Evolutionary conservation across 1,140 invertebrate genomes (phyloP).

Genomic region (Heliconius melpomene): DNA sequence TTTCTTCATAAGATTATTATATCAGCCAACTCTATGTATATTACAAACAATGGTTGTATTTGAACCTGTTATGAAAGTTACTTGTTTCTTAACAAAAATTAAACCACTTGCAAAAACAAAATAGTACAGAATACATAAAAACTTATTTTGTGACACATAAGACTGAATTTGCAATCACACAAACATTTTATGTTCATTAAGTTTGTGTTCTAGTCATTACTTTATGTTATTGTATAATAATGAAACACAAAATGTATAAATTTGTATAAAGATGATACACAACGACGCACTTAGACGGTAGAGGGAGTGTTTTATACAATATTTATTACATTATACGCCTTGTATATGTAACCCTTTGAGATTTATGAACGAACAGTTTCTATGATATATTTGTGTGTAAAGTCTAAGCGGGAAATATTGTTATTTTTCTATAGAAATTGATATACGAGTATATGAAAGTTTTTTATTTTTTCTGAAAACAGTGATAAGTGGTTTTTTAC

Average conservation of each 20-base stretch:
- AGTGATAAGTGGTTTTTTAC: no score
- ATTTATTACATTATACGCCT: conserved; percentile 33
- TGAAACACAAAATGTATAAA: conserved; percentile 37
- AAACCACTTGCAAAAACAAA: background rate
- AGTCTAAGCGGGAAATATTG: conserved; percentile 11
- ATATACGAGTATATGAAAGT: background rate
- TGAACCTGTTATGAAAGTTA: background rate
- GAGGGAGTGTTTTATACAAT: conserved; percentile 59
- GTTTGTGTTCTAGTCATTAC: conserved; percentile 19
- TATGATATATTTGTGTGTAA: conserved; percentile 1
- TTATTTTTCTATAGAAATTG: background rate
- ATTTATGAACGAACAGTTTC: conserved; percentile 13
- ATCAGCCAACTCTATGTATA: background rate
- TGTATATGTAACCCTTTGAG: conserved; percentile 18
- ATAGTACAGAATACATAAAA: background rate
- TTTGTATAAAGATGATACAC: conserved; percentile 56
- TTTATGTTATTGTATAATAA: conserved; percentile 17
- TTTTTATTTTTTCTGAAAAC: no score
- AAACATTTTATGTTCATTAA: conserved; percentile 4
- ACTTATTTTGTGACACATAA: conserved; percentile 40
- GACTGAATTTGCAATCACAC: conserved; percentile 52
- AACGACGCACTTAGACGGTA: conserved; percentile 54
- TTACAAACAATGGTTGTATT: background rate
- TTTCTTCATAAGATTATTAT: background rate
- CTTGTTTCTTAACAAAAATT: background rate